phyloP scores from a whole-genome alignment of 2,888 invertebrate genomes.

The Neuroscelio doddi region DNA sequence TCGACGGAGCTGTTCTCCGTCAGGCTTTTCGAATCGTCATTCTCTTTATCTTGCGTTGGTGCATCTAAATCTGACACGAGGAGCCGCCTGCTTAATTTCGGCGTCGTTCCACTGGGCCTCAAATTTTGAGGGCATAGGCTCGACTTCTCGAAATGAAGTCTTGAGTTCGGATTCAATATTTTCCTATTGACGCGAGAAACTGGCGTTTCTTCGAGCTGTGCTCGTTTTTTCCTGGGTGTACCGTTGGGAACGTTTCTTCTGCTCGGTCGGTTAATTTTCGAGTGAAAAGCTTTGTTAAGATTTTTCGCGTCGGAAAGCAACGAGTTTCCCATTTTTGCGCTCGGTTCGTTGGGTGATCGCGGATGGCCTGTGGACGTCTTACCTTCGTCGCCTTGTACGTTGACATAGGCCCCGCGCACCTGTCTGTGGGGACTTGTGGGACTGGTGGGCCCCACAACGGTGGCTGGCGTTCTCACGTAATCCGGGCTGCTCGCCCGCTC shows the following conservation, averaged over 20 bases:
- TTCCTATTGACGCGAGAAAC: constrained; percentile 27
- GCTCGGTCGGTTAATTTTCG: too few species aligned
- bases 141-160: constrained; percentile 56
- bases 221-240: constrained; percentile 22
- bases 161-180: constrained; percentile 34
- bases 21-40: constrained; percentile 12
- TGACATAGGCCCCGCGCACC: constrained; percentile 79
- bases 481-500: constrained; percentile 65
- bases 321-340: constrained; percentile 38
- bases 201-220: constrained; percentile 26
- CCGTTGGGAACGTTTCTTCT: too few species aligned
- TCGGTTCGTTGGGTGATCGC: constrained; percentile 27
- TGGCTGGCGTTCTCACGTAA: constrained; percentile 74
- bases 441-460: constrained; percentile 77
- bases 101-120: constrained; percentile 60
- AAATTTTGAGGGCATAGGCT: constrained; percentile 53
- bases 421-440: constrained; percentile 71
- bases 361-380: constrained; percentile 72
- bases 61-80: constrained; percentile 61
- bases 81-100: constrained; percentile 63
- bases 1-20: too few species aligned
- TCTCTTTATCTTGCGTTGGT: constrained; percentile 38
- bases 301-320: constrained; percentile 49
- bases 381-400: constrained; percentile 84
- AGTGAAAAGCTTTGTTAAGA: constrained; percentile 2